Evolutionary conservation across 2,888 invertebrate genomes (phyloP), one percentile per base, ranked within the genome.

Genomic region (Diarsia rubi): DNA sequence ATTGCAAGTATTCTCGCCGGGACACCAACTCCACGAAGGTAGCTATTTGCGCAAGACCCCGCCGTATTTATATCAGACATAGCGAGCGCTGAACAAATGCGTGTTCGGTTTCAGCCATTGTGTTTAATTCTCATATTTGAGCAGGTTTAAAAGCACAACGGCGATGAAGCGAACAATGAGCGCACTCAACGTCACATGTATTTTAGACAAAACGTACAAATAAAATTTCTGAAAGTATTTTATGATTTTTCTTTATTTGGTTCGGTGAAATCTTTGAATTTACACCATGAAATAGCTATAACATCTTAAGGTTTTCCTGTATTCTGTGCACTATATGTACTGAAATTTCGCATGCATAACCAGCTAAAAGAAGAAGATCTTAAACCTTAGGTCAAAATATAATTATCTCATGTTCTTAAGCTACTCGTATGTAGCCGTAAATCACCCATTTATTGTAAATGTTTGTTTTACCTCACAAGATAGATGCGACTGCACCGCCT

Each of bases 91-190:
- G 62, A 45, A 54, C 31, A 2, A 54, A 37, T 45, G 62, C 57
- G 66, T 49, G 62, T 75, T 63, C 57, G 21, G 74, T 54, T 66
- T 16, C 49, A 62, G 27, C 31, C 42, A 57, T 49, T 80, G 78
- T 65, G 42, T 60, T n/a, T 66, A 70, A 73, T 73, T 73, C 65
- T 80, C 65, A 72, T 72, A 79, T 77, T 79, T 73, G 81, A 80
- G 65, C 60, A 73, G 24, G 31, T 80, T 73, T 75, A 57, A 78
- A 66, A 78, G 54, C 75, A 63, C 47, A 54, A 27, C 31, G 27
- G 69, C 49, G 64, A 21, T 47, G 66, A 52, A 47, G 49, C 49
- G 73, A 79, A 78, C 73, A 81, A 80, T 73, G 74, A 65, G 75
- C 73, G 31, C 47, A 45, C 77, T 62, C 57, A 44, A 45, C 49